Percentiles rank a stretch among this genome's conserved stretches.
phyloP scores from a whole-genome alignment of 2,113 vertebrate species.

The Hassar affinis region DNA sequence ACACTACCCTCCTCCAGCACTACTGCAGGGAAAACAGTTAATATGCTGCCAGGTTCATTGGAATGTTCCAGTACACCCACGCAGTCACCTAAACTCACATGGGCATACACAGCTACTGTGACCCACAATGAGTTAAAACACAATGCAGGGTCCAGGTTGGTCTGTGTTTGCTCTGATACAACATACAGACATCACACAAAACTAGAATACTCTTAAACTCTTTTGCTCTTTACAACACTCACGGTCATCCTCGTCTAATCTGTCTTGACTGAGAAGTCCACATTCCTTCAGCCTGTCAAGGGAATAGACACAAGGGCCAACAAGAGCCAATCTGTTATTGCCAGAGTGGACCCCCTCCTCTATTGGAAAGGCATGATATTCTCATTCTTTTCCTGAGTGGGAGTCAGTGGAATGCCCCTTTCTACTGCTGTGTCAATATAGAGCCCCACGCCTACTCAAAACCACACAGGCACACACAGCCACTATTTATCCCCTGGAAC shows the following conservation, averaged over 20 bases:
- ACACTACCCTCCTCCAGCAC: constrained; percentile 17
- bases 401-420: constrained; percentile 42
- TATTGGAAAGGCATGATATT: background rate
- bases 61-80: constrained; percentile 38
- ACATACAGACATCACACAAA: constrained; percentile 45
- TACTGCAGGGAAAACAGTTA: constrained; percentile 35
- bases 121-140: constrained; percentile 42
- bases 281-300: constrained; percentile 20
- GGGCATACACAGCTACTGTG: constrained; percentile 3
- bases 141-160: constrained; percentile 3
- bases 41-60: constrained; percentile 40
- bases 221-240: constrained; percentile 31
- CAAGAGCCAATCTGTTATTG: constrained; percentile 12
- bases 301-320: constrained; percentile 6
- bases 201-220: constrained; percentile 25
- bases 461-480: constrained; percentile 19
- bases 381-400: constrained; percentile 29
- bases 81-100: background rate
- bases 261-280: constrained; percentile 14
- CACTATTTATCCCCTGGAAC: constrained; percentile 62
- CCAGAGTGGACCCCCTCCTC: background rate
- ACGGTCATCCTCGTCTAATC: background rate
- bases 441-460: constrained; percentile 31
- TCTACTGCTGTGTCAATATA: constrained; percentile 32
- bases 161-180: constrained; percentile 32